These are phyloP conservation scores for Cheilosia vulpina DNA, from an alignment of 2,888 invertebrate species.

Conservation along the genomic window DNA sequence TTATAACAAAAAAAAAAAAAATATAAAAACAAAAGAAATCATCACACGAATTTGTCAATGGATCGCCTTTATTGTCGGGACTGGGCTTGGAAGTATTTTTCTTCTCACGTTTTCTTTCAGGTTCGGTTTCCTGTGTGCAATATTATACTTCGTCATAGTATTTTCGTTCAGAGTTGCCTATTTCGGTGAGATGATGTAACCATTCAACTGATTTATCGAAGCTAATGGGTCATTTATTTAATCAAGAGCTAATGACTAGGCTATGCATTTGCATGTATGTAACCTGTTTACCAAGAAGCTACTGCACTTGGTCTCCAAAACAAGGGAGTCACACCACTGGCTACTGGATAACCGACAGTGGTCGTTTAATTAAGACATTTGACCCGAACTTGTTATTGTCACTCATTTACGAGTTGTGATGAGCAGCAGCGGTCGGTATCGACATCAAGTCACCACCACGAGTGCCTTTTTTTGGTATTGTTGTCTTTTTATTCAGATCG, in stretches of 20 bases:
- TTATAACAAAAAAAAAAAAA: neutral
- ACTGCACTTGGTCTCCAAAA: conserved; percentile 2
- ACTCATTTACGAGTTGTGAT: conserved; percentile 34
- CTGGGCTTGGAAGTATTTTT: conserved; percentile 14
- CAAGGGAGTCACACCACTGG: conserved; percentile 18
- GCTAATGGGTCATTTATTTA: conserved; percentile 16
- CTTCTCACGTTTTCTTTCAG: conserved; percentile 11
- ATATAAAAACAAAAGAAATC: conserved; percentile 13
- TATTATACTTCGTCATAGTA: neutral
- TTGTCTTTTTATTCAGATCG: conserved; percentile 4
- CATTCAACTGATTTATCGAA: neutral
- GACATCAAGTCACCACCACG: conserved; percentile 46
- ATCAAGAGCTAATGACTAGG: neutral
- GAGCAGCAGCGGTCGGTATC: conserved; percentile 25
- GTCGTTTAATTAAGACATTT: conserved; percentile 68
- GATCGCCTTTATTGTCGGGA: neutral
- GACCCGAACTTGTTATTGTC: conserved; percentile 58
- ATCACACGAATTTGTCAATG: conserved; percentile 30
- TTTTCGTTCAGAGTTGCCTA: conserved; percentile 30
- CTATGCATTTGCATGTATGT: neutral
- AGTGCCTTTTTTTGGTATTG: neutral
- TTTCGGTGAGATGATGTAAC: conserved; percentile 47
- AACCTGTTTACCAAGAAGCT: conserved; percentile 28
- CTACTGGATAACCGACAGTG: conserved; percentile 36
- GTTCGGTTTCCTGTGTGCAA: conserved; percentile 51